Base-by-base conservation (phyloP, 2,797 vertebrate genomes). In the Manis crassicaudata region DNA sequence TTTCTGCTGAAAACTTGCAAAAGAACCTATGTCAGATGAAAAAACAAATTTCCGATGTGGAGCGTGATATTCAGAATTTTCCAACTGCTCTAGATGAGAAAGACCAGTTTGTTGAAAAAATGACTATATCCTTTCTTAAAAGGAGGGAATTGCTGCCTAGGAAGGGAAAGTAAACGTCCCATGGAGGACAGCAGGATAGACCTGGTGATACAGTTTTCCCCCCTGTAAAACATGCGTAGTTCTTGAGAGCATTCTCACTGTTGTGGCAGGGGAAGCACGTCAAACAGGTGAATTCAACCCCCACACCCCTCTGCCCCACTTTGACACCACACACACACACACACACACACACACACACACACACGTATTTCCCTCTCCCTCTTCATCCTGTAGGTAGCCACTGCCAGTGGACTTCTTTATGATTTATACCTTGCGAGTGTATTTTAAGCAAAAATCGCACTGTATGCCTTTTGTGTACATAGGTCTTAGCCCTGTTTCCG, bases 21-120 rank as follows among this genome's bases (percentile, higher is more conserved):
- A 99, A 99, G 98, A 99, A 98, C 97, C 97, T 99, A 37, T 99
- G 99, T 73, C 97, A 98, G 80, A 99, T 99, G 99, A 98, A 98
- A 58, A 99, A 99, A 97, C 98, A 99, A 94, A 98, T 99, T 97
- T 97, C 98, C 79, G 98, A 88, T 18, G 92, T 99, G 72, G 98
- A 99, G 79, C 98, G 98, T 86, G 98, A 99, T 95, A 97, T 99
- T 76, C 98, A 99, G 97, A 99, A 98, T 1, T 99, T 99, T 92
- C 99, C 99, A 29, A 98, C 98, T 37, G 94, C 99, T 25, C 98
- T 98, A 95, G 99, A 98, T 79, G 99, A 99, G 88, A 99, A 98
- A 65, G 99, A 99, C 97, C 98, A 98, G 85, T 99, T 99, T 97
- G 98, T 97, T 68, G 98, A 99, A 97, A 99, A 99, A 98, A 99